phyloP scores from a whole-genome alignment of 2,797 vertebrate species.

The Ammospiza maritima region DNA sequence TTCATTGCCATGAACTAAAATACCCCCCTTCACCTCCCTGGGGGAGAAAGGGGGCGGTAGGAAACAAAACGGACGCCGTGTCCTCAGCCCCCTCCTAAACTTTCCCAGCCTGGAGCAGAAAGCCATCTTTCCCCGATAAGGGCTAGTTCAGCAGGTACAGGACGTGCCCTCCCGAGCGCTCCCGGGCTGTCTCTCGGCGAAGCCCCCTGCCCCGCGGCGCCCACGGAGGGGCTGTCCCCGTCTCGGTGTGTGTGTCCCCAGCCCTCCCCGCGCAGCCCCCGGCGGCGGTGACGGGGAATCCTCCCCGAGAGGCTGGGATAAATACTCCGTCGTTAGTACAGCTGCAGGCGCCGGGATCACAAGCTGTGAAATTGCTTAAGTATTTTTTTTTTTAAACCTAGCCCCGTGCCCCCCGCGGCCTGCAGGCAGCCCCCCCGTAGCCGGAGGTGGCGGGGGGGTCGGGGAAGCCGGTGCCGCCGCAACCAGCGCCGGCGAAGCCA shows the following conservation, averaged over 20 bases:
- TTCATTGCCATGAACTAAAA: slow-evolving; percentile 34
- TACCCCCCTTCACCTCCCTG: not conserved
- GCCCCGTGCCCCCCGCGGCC: not conserved
- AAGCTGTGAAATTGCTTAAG: slow-evolving; percentile 69
- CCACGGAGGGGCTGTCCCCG: not conserved
- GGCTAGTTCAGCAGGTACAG: not conserved
- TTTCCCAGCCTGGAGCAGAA: not conserved
- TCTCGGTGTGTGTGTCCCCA: not conserved
- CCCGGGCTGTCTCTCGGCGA: not conserved
- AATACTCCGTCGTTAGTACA: slow-evolving; percentile 38
- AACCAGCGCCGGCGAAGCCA: slow-evolving; percentile 69
- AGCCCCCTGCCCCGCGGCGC: not conserved
- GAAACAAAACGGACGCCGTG: not conserved
- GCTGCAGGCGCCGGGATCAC: slow-evolving; percentile 65
- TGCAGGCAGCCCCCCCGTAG: not conserved
- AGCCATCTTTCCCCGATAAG: not conserved
- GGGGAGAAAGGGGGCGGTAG: not conserved
- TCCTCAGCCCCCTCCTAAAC: not conserved
- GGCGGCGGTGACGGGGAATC: slow-evolving; percentile 34
- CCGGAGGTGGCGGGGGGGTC: not conserved
- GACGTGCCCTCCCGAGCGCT: not conserved
- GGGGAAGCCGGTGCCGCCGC: not conserved
- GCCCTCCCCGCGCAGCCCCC: not conserved
- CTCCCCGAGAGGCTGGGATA: slow-evolving; percentile 45
- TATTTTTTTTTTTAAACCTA: not conserved